Evolutionary conservation across 2,888 invertebrate species (phyloP).

Genomic region (Mactromeris polynyma): DNA sequence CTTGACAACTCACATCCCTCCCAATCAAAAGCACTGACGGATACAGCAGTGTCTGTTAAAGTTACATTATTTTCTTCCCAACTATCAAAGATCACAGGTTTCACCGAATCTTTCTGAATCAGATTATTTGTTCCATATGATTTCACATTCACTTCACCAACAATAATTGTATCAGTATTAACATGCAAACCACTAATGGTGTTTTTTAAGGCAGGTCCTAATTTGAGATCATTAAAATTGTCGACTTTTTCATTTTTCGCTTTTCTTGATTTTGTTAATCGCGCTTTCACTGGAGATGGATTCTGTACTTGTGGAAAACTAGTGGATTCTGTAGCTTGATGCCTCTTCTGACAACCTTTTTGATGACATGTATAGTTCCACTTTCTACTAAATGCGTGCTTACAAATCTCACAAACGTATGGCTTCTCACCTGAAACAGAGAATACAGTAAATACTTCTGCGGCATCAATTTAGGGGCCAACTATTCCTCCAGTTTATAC

Average conservation of each 20-base stretch:
- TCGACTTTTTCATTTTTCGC: background rate
- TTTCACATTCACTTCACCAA: background rate
- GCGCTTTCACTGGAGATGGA: background rate
- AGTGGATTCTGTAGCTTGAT: constrained; percentile 21
- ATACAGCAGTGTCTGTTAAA: background rate
- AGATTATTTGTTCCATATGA: constrained; percentile 3
- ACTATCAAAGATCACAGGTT: background rate
- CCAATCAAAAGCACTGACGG: constrained; percentile 30
- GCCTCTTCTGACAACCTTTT: constrained; percentile 57
- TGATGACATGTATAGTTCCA: constrained; percentile 65
- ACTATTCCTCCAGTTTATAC: too few species aligned
- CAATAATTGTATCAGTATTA: background rate
- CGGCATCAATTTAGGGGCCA: too few species aligned
- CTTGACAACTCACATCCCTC: background rate
- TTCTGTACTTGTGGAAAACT: constrained; percentile 24
- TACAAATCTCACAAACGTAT: constrained; percentile 60
- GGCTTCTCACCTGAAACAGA: constrained; percentile 55
- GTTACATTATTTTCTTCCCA: constrained; percentile 17
- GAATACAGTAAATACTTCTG: too few species aligned
- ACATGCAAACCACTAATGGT: background rate
- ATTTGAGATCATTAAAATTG: background rate
- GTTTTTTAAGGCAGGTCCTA: background rate
- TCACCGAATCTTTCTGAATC: constrained; percentile 29
- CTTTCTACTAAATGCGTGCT: constrained; percentile 63
- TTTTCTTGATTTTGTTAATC: background rate